phyloP scores from a whole-genome alignment of 2,888 invertebrate species.

The Sphecodes monilicornis region DNA sequence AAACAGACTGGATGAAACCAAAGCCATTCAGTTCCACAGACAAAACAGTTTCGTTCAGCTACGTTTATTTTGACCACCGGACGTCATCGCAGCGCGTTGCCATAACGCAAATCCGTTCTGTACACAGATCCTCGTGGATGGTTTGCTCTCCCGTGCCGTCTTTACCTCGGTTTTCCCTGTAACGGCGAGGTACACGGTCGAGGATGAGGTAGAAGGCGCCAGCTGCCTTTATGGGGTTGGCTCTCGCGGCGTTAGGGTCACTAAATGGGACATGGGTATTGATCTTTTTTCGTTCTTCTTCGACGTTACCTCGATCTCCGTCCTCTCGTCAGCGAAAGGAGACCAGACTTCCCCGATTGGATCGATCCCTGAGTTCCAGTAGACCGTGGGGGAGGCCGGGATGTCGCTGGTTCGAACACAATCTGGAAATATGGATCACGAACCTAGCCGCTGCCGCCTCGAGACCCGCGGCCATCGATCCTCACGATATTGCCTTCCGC shows the following conservation, averaged over 20 bases:
- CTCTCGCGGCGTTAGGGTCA: constrained; percentile 52
- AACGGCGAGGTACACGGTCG: background rate
- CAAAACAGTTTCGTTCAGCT: background rate
- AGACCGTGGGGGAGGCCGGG: constrained; percentile 12
- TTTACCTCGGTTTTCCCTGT: background rate
- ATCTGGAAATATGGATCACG: constrained; percentile 62
- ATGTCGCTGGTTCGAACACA: constrained; percentile 42
- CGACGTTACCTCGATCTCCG: constrained; percentile 44
- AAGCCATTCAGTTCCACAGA: no score
- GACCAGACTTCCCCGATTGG: constrained; percentile 38
- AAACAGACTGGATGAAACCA: background rate
- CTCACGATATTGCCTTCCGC: constrained; percentile 40
- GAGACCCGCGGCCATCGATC: constrained; percentile 47
- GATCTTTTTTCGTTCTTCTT: constrained; percentile 59
- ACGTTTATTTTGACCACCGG: background rate
- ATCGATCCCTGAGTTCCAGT: constrained; percentile 58
- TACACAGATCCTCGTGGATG: constrained; percentile 38
- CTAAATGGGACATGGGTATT: constrained; percentile 54
- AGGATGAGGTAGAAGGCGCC: background rate
- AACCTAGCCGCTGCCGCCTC: constrained; percentile 28
- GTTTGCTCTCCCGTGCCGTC: background rate
- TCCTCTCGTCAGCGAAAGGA: constrained; percentile 22
- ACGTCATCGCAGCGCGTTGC: background rate
- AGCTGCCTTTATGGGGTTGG: constrained; percentile 39
- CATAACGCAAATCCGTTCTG: constrained; percentile 29